phyloP scores from a whole-genome alignment of 2,113 vertebrate species.

The Petaurus breviceps region DNA sequence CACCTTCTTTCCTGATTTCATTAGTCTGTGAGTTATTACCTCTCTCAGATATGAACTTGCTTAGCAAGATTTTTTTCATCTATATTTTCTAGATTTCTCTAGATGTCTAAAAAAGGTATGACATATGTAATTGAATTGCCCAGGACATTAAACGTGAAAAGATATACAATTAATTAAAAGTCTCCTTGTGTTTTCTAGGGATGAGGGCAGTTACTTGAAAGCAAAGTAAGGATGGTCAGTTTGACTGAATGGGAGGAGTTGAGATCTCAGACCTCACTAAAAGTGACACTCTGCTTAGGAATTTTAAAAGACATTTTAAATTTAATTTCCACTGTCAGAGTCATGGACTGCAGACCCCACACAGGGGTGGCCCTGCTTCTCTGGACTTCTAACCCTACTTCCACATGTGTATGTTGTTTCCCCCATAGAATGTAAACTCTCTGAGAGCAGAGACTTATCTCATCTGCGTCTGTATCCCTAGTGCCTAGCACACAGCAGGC shows the following conservation, averaged over 20 bases:
- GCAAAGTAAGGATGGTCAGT: background rate
- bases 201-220: background rate
- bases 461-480: too few relatives aligned
- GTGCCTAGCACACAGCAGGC: background rate
- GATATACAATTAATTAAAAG: background rate
- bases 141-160: background rate
- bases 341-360: background rate
- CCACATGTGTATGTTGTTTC: background rate
- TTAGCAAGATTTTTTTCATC: background rate
- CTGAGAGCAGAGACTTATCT: background rate
- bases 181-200: background rate
- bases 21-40: background rate
- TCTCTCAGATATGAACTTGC: background rate
- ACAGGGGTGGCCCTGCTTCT: background rate
- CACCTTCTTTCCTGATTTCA: background rate
- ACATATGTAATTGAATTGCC: background rate
- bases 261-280: background rate
- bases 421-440: background rate
- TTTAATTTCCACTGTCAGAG: background rate
- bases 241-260: background rate
- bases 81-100: background rate
- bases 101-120: background rate
- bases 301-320: background rate
- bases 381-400: background rate
- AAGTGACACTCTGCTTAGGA: background rate